Evolutionary conservation across 2,888 invertebrate genomes (phyloP).

Genomic region (Drosophila colorata): DNA sequence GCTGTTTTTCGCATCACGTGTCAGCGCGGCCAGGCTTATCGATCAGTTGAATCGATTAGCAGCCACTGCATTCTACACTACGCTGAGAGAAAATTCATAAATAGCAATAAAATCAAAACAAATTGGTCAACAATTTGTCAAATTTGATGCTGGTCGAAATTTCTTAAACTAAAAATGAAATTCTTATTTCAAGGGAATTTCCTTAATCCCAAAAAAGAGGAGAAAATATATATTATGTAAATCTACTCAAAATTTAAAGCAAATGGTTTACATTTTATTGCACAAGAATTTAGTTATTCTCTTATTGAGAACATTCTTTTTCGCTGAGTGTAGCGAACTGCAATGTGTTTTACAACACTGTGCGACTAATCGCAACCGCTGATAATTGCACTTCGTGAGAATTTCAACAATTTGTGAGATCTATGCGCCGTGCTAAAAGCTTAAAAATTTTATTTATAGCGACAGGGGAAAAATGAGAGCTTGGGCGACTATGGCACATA

Average conservation of each 20-base stretch:
- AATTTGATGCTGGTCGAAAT: too few species aligned
- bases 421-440: constrained; percentile 2
- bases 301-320: neutral
- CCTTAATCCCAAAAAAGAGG: too few species aligned
- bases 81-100: too few species aligned
- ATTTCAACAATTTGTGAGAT: constrained; percentile 40
- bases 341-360: constrained; percentile 38
- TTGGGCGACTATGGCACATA: neutral
- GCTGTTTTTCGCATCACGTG: constrained; percentile 28
- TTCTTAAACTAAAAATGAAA: too few species aligned
- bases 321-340: neutral
- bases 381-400: constrained; percentile 34
- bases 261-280: too few species aligned
- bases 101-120: too few species aligned
- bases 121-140: too few species aligned
- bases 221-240: too few species aligned
- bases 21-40: neutral
- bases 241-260: too few species aligned
- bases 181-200: too few species aligned
- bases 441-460: constrained; percentile 1
- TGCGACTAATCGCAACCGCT: constrained; percentile 7
- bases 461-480: neutral
- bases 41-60: constrained; percentile 32
- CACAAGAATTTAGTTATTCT: neutral
- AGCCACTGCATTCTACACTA: neutral